Evolutionary conservation across 2,113 vertebrate genomes (phyloP).

Genomic region (Psittacara wagleri): DNA sequence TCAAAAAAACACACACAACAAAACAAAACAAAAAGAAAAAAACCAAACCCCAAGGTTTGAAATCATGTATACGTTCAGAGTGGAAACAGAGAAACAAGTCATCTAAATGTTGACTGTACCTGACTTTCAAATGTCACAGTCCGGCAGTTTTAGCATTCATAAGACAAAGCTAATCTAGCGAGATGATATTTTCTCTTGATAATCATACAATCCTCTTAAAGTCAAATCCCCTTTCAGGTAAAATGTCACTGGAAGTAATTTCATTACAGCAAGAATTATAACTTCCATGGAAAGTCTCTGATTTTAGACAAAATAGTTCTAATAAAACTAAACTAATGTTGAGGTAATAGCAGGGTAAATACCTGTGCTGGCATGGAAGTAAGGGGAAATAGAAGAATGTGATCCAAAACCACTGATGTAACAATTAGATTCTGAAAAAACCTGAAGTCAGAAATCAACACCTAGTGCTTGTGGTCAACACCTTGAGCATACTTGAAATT

Average conservation of each 20-base stretch:
- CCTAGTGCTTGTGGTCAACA: neutral
- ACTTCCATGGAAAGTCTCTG: neutral
- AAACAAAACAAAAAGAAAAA: neutral
- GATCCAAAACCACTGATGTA: neutral
- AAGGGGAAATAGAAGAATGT: neutral
- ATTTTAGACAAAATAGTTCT: neutral
- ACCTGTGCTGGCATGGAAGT: neutral
- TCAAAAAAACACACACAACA: neutral
- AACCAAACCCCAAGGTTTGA: neutral
- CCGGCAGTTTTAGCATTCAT: neutral
- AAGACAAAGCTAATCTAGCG: slow-evolving; percentile 25
- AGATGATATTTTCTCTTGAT: slow-evolving; percentile 46
- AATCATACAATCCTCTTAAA: slow-evolving; percentile 24
- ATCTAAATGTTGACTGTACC: neutral
- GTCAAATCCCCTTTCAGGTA: slow-evolving; percentile 3
- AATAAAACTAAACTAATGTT: neutral
- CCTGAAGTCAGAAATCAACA: neutral
- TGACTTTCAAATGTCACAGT: slow-evolving; percentile 27
- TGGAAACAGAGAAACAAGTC: neutral
- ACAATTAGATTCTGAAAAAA: neutral
- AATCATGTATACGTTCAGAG: neutral
- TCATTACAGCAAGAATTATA: neutral
- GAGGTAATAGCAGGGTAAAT: neutral
- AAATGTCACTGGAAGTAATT: slow-evolving; percentile 47
- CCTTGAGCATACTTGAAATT: neutral